A percentile compares a stretch with the other conserved stretches of the same genome.
phyloP scores from a whole-genome alignment of 2,888 invertebrate genomes.

The Idaea straminata region DNA sequence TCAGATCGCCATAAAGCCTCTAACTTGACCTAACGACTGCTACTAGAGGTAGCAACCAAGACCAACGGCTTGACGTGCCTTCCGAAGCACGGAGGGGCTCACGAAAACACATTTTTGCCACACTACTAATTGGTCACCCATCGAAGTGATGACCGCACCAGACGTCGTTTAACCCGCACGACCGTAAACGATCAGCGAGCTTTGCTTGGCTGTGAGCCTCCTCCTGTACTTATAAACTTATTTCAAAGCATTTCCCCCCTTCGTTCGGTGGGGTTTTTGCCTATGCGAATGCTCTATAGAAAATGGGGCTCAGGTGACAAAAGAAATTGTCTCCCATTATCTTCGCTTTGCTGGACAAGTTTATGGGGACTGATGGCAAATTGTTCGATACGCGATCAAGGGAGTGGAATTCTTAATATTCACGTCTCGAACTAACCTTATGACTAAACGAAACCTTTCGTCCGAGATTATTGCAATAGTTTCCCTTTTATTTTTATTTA shows the following conservation, averaged over 20 bases:
- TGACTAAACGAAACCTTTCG: conserved; percentile 37
- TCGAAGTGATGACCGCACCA: too few species aligned
- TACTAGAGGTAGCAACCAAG: too few species aligned
- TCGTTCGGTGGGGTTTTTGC: not conserved
- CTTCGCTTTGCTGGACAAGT: conserved; percentile 61
- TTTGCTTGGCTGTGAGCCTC: too few species aligned
- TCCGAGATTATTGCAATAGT: conserved; percentile 40
- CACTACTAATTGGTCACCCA: too few species aligned
- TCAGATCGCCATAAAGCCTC: too few species aligned
- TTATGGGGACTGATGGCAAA: conserved; percentile 66
- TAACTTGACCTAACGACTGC: too few species aligned
- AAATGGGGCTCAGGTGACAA: conserved; percentile 60
- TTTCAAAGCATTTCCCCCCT: not conserved
- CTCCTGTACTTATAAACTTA: too few species aligned
- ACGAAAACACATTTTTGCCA: too few species aligned
- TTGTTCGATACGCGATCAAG: conserved; percentile 55
- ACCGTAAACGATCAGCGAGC: too few species aligned
- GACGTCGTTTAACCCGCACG: too few species aligned
- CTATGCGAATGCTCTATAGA: conserved; percentile 21
- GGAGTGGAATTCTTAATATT: conserved; percentile 56
- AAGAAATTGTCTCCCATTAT: conserved; percentile 70
- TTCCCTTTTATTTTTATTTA: conserved; percentile 4
- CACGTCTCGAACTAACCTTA: conserved; percentile 52
- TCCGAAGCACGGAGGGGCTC: too few species aligned
- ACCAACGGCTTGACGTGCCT: too few species aligned